phyloP scores from a whole-genome alignment of 2,113 vertebrate genomes.

The Regulus satrapa region DNA sequence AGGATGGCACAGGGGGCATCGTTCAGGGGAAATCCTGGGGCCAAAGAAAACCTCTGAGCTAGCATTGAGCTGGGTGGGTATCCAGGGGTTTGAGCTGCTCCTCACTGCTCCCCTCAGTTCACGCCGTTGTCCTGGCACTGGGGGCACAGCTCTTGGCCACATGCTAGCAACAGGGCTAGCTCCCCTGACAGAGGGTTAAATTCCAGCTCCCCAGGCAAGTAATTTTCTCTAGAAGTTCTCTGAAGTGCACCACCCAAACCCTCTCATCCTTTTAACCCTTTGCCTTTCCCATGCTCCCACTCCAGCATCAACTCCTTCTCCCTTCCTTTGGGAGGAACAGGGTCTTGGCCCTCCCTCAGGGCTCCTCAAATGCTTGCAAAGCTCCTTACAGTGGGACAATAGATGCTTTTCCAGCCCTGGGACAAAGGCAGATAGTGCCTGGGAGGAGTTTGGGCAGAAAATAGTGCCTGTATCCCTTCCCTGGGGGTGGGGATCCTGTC shows the following conservation, averaged over 20 bases:
- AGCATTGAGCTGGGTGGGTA: not conserved
- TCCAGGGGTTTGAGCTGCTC: not conserved
- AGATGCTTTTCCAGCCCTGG: not conserved
- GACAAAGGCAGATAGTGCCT: not conserved
- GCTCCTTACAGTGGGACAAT: not conserved
- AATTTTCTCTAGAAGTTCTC: not conserved
- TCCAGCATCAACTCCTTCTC: not conserved
- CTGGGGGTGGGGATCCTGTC: not conserved
- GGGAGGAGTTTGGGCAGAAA: not conserved
- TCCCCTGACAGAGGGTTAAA: not conserved
- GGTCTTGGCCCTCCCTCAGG: not conserved
- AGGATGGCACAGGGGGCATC: accelerated
- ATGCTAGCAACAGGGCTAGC: accelerated
- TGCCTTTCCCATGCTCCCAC: not conserved
- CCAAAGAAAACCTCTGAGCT: too few relatives aligned
- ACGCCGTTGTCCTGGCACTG: accelerated
- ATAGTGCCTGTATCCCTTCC: not conserved
- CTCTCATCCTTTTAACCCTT: not conserved
- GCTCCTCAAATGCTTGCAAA: not conserved
- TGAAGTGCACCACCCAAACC: not conserved
- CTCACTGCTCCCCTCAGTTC: not conserved
- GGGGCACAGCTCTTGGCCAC: not conserved
- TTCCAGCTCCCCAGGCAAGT: not conserved
- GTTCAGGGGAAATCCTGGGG: accelerated
- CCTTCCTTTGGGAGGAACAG: not conserved